These are phyloP conservation scores for Mareca penelope DNA, from an alignment of 2,797 vertebrate genomes.

Conservation along the genomic window DNA sequence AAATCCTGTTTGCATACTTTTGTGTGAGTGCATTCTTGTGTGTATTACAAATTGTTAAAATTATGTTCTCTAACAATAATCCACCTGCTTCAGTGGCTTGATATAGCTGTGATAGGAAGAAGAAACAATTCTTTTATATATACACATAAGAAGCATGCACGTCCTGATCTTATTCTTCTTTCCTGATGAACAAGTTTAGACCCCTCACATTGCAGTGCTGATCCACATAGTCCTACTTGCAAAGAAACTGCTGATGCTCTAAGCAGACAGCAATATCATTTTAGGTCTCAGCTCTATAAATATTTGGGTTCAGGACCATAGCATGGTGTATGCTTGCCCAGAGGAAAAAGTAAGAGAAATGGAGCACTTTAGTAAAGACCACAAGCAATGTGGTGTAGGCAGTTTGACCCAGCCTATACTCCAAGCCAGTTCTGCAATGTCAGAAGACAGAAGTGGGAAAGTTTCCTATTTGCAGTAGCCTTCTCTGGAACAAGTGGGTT, in stretches of 20 bases:
- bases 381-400: neutral
- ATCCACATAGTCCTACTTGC: fast-evolving
- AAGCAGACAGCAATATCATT: neutral
- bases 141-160: fast-evolving
- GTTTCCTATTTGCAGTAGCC: neutral
- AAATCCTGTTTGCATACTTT: neutral
- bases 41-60: neutral
- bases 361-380: neutral
- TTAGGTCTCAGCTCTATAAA: neutral
- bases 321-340: fast-evolving
- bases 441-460: neutral
- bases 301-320: neutral
- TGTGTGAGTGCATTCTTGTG: neutral
- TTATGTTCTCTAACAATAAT: neutral
- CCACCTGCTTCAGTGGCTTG: neutral
- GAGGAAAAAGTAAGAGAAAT: neutral
- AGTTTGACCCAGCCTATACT: neutral
- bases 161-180: neutral
- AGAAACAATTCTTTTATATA: neutral
- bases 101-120: neutral
- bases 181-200: neutral
- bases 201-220: neutral
- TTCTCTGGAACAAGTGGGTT: neutral
- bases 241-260: neutral
- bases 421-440: neutral